Evolutionary conservation across 2,888 invertebrate genomes (phyloP).

Genomic region (Agrochola litura): DNA sequence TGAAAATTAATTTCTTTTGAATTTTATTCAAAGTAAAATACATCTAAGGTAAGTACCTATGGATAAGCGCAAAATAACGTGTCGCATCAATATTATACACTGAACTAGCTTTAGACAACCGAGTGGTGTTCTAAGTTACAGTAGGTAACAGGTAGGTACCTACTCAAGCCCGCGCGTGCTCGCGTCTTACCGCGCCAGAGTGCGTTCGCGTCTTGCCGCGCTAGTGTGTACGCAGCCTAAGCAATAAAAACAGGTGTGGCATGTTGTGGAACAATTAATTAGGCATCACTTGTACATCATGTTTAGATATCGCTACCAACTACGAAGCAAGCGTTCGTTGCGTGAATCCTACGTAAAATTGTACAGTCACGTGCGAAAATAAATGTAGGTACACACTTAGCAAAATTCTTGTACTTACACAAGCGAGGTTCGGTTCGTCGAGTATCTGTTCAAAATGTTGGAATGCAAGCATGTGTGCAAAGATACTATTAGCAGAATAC

Average conservation of each 20-base stretch:
- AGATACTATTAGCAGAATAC: no score
- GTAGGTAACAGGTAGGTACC: no score
- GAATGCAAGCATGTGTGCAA: no score
- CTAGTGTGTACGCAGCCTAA: constrained; percentile 25
- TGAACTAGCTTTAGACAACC: background rate
- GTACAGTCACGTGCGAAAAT: constrained; percentile 19
- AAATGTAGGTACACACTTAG: background rate
- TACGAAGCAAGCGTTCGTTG: constrained; percentile 31
- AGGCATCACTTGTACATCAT: constrained; percentile 59
- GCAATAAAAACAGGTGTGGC: constrained; percentile 54
- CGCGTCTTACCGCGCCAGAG: constrained; percentile 16
- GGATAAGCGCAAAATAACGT: no score
- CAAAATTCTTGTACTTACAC: background rate
- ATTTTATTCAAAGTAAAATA: no score
- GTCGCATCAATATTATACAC: background rate
- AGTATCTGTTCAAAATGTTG: background rate
- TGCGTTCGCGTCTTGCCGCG: constrained; percentile 13
- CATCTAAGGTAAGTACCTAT: no score
- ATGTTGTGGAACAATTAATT: constrained; percentile 67
- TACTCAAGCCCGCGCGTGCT: background rate
- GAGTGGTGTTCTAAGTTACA: background rate
- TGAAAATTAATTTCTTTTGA: no score
- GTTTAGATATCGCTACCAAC: constrained; percentile 52
- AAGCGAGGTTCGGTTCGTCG: background rate
- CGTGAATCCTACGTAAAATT: constrained; percentile 51